Conservation (phyloP, 2,797 vertebrate species). For the Bryconaethiops microstoma region DNA sequence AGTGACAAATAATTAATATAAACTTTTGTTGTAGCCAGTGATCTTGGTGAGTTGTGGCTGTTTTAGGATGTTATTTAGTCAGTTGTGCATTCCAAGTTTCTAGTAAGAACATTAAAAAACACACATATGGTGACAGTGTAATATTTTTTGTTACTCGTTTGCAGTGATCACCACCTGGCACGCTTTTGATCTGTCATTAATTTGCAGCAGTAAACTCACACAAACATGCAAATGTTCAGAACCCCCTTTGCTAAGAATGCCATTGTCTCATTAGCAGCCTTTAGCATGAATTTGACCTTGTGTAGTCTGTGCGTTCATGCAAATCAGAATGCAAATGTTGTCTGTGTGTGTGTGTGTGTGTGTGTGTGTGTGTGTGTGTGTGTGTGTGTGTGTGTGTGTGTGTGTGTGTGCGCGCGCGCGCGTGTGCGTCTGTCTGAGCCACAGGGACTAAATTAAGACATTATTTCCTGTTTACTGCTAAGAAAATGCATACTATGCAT, state of each 20-base stretch:
- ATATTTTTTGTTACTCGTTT: not conserved
- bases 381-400: conserved; percentile 21
- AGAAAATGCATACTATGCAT: conserved; percentile 15
- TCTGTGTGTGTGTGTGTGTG: conserved; percentile 21
- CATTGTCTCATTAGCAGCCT: conserved; percentile 28
- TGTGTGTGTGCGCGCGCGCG: conserved; percentile 7
- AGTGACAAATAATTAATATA: not conserved
- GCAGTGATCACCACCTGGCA: not conserved
- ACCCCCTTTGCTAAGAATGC: not conserved
- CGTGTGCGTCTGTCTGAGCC: not conserved
- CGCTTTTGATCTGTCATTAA: not conserved
- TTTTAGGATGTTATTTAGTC: not conserved
- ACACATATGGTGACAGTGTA: not conserved
- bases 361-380: not conserved
- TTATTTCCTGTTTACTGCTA: conserved; percentile 10
- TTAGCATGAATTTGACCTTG: conserved; percentile 32
- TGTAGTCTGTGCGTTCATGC: conserved; percentile 31
- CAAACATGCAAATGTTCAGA: conserved; percentile 9
- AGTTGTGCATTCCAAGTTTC: not conserved
- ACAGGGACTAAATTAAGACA: conserved; percentile 1
- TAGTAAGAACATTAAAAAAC: not conserved
- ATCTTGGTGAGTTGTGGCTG: not conserved
- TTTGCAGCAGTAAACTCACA: conserved; percentile 5
- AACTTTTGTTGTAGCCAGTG: not conserved
- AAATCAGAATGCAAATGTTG: conserved; percentile 28